Evolutionary conservation across 2,113 vertebrate genomes (phyloP), one percentile per base, ranked within the genome.

Genomic region (Potamarius usumacintae): DNA sequence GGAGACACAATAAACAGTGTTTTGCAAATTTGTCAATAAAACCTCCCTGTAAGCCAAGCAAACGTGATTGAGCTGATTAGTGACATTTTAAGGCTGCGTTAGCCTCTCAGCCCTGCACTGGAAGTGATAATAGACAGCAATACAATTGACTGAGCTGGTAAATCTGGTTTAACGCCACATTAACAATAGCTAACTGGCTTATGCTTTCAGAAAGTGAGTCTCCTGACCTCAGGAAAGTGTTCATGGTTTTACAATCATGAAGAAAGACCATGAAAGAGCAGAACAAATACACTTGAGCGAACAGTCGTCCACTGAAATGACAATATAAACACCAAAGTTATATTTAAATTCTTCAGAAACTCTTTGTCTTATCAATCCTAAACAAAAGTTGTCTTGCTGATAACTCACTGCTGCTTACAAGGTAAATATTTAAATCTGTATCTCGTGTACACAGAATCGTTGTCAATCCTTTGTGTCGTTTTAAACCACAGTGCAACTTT

Each of bases 51-150:
- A 20, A 58, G 57, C 27, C 10, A 48, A 0, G 15, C 60, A 65
- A 74, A 85, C 52, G 53, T 57, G 30, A 76, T 84, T 63, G 79
- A 69, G 83, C 76, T 84, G 82, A 89, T 84, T 50, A n/a, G 30
- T 57, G 65, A 69, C 78, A 50, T 48, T 74, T 53, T 85, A 87
- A 48, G 58, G 42, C 48, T 50, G 86, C 57, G 63, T 82, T 84
- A 89, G 76, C 67, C 82, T 42, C 60, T 15, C 8, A 50, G 48
- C 71, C 48, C 57, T 81, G 55, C 53, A n/a, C 81, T 76, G 77
- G 62, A 27, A 57, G 83, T 85, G 86, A 77, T 78, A 85, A 77
- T 50, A 69, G 42, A 52, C 34, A 67, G 1, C 57, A 67, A 27
- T 83, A 50, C 25, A 0, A 83, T 83, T 65, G 42, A 65, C 58